Base-by-base conservation (phyloP, 2,797 vertebrate species). In the Neopelma chrysocephalum region DNA sequence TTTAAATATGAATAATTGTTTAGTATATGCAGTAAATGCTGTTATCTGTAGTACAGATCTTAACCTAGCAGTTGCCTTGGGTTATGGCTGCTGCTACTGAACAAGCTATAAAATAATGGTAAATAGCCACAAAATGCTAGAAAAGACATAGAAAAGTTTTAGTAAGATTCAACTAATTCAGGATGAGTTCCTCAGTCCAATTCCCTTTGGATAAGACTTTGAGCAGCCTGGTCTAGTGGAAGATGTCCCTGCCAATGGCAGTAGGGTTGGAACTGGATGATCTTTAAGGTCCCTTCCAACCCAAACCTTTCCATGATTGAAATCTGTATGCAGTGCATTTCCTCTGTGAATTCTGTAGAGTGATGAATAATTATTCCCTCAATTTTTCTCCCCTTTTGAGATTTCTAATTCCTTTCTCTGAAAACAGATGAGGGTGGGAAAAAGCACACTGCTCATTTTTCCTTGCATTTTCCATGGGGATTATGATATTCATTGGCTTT, bases 291-390 rank as follows among this genome's bases (percentile, higher is more conserved):
- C 21, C 5, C 7, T 65, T 51, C 38, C 58, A 54, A 54, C 29
- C 22, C 68, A 78, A 65, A 15, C 12, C 31, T 21, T 66, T 48
- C 61, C 48, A 7, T 34, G 42, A 31, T 0, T 53, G 66, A 79
- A 72, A 84, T 57, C 51, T 60, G 42, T 13, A 79, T 60, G n/a
- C 62, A 71, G 27, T 31, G 17, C 5, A 26, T 93, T 93, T 95
- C 48, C 56, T 72, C 53, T 73, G 42, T 78, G 82, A 68, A 80
- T 92, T 92, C 57, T 80, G 42, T 80, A 77, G 56, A 40, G 58
- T 61, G 66, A 84, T 72, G 60, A 87, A 90, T 94, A 96, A 93
- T 84, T 81, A 84, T 42, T 83, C 42, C 45, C 36, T 69, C 31
- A 80, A 31, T 25, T 91, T 94, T 79, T 89, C 25, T 77, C 76